These are phyloP conservation scores for Phrynosoma platyrhinos DNA, from an alignment of 2,113 vertebrate genomes.

Conservation along the genomic window DNA sequence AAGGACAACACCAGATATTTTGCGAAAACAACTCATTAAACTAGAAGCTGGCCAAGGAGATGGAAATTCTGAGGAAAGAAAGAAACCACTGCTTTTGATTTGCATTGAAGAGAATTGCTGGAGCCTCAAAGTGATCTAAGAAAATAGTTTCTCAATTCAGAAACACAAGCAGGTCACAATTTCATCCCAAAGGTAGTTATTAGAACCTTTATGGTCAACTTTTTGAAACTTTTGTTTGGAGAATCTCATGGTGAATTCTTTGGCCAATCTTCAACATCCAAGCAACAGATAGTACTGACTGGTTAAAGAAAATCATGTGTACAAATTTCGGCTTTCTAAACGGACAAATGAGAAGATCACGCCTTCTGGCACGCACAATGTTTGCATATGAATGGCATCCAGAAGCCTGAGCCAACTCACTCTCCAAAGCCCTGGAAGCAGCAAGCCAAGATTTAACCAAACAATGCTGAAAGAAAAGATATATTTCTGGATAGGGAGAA, in stretches of 20 bases:
- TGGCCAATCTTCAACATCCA: slow-evolving; percentile 45
- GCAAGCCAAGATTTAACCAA: neutral
- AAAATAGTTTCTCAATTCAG: neutral
- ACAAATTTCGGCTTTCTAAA: slow-evolving; percentile 55
- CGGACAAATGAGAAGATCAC: slow-evolving; percentile 46
- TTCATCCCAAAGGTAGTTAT: neutral
- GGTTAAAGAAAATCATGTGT: slow-evolving; percentile 59
- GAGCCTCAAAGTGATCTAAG: neutral
- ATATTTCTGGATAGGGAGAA: no score
- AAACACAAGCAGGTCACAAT: neutral
- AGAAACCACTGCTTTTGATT: neutral
- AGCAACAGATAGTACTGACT: slow-evolving; percentile 49
- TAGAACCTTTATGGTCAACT: slow-evolving; percentile 33
- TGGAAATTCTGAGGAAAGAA: neutral
- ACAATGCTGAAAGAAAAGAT: neutral
- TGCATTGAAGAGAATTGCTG: neutral
- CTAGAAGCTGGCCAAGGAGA: neutral
- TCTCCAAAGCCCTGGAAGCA: neutral
- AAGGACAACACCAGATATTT: no score
- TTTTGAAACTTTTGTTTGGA: slow-evolving; percentile 51
- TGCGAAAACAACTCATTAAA: neutral
- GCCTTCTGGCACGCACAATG: slow-evolving; percentile 51
- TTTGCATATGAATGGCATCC: slow-evolving; percentile 59
- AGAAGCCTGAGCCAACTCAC: slow-evolving; percentile 53
- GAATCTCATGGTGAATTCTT: slow-evolving; percentile 17